These are phyloP conservation scores for Pseudomyrmex pallidus DNA, from an alignment of 1,140 invertebrate species.

Conservation along the genomic window DNA sequence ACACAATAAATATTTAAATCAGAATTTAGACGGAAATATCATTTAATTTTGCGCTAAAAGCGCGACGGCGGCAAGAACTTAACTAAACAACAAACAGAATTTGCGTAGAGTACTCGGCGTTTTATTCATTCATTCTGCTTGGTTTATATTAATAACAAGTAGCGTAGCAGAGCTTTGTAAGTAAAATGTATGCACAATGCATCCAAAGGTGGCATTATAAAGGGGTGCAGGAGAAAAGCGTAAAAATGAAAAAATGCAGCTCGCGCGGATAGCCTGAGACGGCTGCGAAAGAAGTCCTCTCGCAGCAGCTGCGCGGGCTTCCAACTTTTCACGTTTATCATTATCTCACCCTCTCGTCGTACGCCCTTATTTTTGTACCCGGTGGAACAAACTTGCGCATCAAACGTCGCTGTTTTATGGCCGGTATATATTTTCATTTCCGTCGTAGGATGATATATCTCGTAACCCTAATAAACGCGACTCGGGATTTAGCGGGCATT, in stretches of 20 bases:
- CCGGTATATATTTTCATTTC: conserved; percentile 37
- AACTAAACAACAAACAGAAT: background rate
- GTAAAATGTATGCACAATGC: conserved; percentile 38
- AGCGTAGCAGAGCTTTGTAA: conserved; percentile 15
- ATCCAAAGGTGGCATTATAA: conserved; percentile 29
- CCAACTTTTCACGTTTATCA: conserved; percentile 72
- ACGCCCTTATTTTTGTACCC: conserved; percentile 53
- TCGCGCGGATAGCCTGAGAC: conserved; percentile 34
- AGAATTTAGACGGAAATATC: too few relatives aligned
- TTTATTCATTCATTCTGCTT: background rate
- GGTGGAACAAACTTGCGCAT: conserved; percentile 66
- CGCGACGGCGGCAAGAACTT: background rate
- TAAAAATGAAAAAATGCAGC: conserved; percentile 57
- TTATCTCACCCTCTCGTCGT: conserved; percentile 47
- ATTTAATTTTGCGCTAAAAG: too few relatives aligned
- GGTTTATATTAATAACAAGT: conserved; percentile 47
- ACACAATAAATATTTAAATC: too few relatives aligned
- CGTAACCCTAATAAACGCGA: conserved; percentile 58
- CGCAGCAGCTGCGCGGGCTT: conserved; percentile 53
- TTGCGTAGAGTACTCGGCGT: background rate
- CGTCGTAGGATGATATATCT: conserved; percentile 56
- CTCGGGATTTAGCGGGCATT: conserved; percentile 36
- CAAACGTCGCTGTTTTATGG: conserved; percentile 64
- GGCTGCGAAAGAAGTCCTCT: conserved; percentile 59
- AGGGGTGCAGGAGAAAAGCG: background rate